A percentile compares a stretch with the other conserved stretches of the same genome.
These are phyloP conservation scores for Dryocosmus kuriphilus DNA, from an alignment of 2,888 invertebrate species.

Conservation along the genomic window DNA sequence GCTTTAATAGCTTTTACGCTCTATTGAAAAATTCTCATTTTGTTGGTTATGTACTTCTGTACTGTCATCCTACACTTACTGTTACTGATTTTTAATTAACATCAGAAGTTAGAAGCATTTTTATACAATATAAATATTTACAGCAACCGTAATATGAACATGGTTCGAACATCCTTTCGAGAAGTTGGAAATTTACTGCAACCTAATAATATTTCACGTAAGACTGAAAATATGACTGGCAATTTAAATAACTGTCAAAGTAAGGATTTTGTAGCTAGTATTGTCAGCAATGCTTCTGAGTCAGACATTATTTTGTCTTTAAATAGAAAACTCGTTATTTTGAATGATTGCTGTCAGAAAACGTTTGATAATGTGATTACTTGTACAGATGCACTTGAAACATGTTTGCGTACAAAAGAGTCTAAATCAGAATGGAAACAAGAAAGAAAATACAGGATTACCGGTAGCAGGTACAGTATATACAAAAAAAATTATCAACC, in stretches of 20 bases:
- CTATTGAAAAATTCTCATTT: too few species aligned
- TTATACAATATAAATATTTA: too few species aligned
- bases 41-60: background rate
- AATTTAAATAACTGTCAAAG: background rate
- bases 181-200: background rate
- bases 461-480: slow-evolving; percentile 32
- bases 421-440: background rate
- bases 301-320: slow-evolving; percentile 14
- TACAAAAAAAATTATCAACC: slow-evolving; percentile 17
- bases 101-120: too few species aligned
- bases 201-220: background rate
- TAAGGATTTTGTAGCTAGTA: background rate
- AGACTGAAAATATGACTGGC: slow-evolving; percentile 13
- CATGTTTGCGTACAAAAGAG: background rate
- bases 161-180: too few species aligned
- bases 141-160: too few species aligned
- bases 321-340: background rate
- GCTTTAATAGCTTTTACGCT: too few species aligned
- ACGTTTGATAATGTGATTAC: background rate
- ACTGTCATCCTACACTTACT: slow-evolving; percentile 23
- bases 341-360: slow-evolving; percentile 23
- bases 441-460: slow-evolving; percentile 36
- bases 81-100: too few species aligned
- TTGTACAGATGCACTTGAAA: slow-evolving; percentile 13
- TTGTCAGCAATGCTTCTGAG: slow-evolving; percentile 1